Percentiles rank a stretch among this genome's conserved stretches.
phyloP scores from a whole-genome alignment of 92 coral and sea anemone genomes.

The Isaurus tuberculatus region DNA sequence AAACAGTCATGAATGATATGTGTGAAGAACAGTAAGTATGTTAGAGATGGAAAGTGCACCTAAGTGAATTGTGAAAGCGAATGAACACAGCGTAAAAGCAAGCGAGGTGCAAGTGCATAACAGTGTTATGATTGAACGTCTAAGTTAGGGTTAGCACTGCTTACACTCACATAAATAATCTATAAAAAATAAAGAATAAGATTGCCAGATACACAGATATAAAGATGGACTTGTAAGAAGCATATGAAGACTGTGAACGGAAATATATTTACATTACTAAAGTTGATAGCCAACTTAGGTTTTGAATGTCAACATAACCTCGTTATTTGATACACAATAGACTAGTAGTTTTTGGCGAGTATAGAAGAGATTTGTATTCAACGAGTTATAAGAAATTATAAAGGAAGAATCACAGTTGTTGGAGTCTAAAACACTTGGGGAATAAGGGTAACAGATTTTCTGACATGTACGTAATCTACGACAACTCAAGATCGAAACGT shows the following conservation, averaged over 20 bases:
- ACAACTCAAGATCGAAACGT: too few species aligned
- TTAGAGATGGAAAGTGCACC: too few species aligned
- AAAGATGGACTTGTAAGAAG: background rate
- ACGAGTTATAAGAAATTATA: background rate
- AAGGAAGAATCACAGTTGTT: constrained; percentile 3
- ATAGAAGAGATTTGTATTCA: constrained; percentile 5
- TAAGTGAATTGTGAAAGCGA: too few species aligned
- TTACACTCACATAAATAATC: too few species aligned
- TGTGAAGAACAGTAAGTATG: too few species aligned
- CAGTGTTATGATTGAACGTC: background rate
- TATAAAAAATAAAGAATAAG: too few species aligned
- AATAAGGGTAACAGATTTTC: constrained; percentile 30
- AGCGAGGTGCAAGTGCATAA: background rate
- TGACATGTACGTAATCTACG: too few species aligned
- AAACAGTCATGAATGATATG: too few species aligned
- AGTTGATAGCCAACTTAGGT: constrained; percentile 15
- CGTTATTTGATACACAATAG: too few species aligned
- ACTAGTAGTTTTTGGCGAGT: background rate
- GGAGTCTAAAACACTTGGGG: background rate
- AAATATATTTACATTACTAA: constrained; percentile 11
- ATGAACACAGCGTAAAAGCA: too few species aligned
- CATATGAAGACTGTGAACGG: background rate
- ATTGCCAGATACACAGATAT: too few species aligned
- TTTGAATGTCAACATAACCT: background rate
- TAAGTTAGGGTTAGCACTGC: too few species aligned